Evolutionary conservation across 2,113 vertebrate genomes (phyloP), one percentile per base, ranked within the genome.

Genomic region (Meleagris gallopavo): DNA sequence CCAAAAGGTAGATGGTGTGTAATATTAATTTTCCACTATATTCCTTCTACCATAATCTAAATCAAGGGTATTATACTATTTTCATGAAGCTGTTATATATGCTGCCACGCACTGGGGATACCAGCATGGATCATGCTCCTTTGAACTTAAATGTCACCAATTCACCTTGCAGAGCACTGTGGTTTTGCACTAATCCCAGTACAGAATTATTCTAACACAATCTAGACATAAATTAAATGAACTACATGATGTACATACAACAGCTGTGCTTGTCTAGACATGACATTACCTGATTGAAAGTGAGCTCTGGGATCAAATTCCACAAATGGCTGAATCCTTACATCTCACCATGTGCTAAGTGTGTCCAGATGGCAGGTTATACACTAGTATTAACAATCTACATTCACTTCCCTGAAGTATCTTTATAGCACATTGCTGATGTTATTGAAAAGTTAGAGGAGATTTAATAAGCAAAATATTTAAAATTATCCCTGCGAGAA

Each of bases 281-380:
- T 57, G 73, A 83, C 83, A 95, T 95, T 95, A 94, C 88, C 95
- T 93, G 86, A 88, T 46, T 96, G 75, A 93, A 94, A 92, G 94
- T 60, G 83, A 93, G 92, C 57, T 88, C 80, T 88, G 92, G 88
- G 86, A 96, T 96, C 80, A 94, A 83, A 95, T 88, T 90, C 88
- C 83, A 88, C 79, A 95, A 96, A 95, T 83, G 88, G 50, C n/a
- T 88, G 73, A 93, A 91, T 86, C 94, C 93, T 91, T 94, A 77
- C 76, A 81, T 94, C 90, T 92, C 95, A 71, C 83, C 86, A 92
- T 83, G 88, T 92, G 90, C 91, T 94, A 96, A 96, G 83, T 77
- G 76, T 93, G 86, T 95, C 95, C 96, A 96, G 96, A 93, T 94
- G 94, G 90, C 76, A 90, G 92, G 92, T 93, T 88, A 94, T 78